phyloP scores from a whole-genome alignment of 2,888 invertebrate genomes.

The Tryphoninae sp. region DNA sequence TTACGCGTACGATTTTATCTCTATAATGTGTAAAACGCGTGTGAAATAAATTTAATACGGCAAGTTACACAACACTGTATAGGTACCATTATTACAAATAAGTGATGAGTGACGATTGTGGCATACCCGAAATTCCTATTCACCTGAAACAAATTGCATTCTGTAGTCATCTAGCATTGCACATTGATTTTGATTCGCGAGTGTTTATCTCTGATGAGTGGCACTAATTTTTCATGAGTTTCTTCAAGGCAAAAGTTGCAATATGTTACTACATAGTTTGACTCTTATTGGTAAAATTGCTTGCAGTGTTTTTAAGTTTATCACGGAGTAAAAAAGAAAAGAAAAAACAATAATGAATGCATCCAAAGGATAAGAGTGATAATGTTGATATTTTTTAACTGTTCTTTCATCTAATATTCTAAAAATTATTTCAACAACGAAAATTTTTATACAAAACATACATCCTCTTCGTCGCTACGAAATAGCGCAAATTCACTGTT shows the following conservation, averaged over 20 bases:
- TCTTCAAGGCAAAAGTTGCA: slow-evolving; percentile 34
- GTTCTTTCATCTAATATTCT: not conserved
- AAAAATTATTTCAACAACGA: not conserved
- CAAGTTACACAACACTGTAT: slow-evolving; percentile 40
- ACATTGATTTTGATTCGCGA: slow-evolving; percentile 24
- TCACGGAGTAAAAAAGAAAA: not conserved
- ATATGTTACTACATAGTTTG: slow-evolving; percentile 25
- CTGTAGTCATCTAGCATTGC: slow-evolving; percentile 27
- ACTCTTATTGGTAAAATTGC: slow-evolving; percentile 31
- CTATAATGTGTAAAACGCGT: slow-evolving; percentile 19
- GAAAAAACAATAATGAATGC: not conserved
- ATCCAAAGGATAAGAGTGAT: not conserved
- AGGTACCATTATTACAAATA: slow-evolving; percentile 33
- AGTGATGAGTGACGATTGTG: slow-evolving; percentile 21
- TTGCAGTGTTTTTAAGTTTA: slow-evolving; percentile 27
- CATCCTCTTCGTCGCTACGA: not conserved
- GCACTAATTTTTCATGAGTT: slow-evolving; percentile 13
- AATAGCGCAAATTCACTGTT: not conserved
- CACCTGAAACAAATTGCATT: slow-evolving; percentile 39
- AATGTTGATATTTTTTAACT: not conserved
- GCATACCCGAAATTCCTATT: slow-evolving; percentile 21
- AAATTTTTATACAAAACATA: not conserved
- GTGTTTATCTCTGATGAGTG: not conserved
- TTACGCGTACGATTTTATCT: slow-evolving; percentile 14
- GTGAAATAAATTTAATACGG: slow-evolving; percentile 33